These are phyloP conservation scores for Acronicta aceris DNA, from an alignment of 2,888 invertebrate genomes.

Conservation along the genomic window DNA sequence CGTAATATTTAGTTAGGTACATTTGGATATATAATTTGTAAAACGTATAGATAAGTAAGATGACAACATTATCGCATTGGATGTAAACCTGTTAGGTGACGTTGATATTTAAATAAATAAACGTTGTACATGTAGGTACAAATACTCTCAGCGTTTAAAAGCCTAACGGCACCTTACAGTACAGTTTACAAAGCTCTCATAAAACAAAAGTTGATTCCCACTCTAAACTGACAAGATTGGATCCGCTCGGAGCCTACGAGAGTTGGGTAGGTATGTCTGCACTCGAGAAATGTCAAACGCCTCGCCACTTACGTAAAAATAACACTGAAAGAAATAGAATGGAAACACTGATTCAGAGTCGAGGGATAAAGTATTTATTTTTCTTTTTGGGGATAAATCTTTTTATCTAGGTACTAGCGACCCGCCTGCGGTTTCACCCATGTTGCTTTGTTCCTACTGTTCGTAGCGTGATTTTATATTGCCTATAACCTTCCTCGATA, in stretches of 20 bases:
- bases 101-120: too few relatives aligned
- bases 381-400: neutral
- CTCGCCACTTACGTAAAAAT: constrained; percentile 47
- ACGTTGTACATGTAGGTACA: too few relatives aligned
- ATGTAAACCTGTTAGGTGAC: too few relatives aligned
- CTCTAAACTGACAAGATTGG: constrained; percentile 47
- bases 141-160: constrained; percentile 27
- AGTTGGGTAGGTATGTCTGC: constrained; percentile 24
- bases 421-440: too few relatives aligned
- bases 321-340: constrained; percentile 41
- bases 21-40: too few relatives aligned
- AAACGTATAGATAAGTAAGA: too few relatives aligned
- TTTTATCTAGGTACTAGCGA: too few relatives aligned
- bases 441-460: too few relatives aligned
- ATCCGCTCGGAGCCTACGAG: constrained; percentile 20
- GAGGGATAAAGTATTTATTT: constrained; percentile 1
- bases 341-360: constrained; percentile 26
- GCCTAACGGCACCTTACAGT: constrained; percentile 23
- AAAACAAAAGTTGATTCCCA: constrained; percentile 51
- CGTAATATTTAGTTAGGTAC: neutral
- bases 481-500: too few relatives aligned
- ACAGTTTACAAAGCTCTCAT: constrained; percentile 46
- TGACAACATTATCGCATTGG: too few relatives aligned
- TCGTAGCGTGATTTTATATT: too few relatives aligned
- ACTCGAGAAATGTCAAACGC: constrained; percentile 43